Evolutionary conservation across 1,140 invertebrate genomes (phyloP).

Genomic region (Formica exsecta): DNA sequence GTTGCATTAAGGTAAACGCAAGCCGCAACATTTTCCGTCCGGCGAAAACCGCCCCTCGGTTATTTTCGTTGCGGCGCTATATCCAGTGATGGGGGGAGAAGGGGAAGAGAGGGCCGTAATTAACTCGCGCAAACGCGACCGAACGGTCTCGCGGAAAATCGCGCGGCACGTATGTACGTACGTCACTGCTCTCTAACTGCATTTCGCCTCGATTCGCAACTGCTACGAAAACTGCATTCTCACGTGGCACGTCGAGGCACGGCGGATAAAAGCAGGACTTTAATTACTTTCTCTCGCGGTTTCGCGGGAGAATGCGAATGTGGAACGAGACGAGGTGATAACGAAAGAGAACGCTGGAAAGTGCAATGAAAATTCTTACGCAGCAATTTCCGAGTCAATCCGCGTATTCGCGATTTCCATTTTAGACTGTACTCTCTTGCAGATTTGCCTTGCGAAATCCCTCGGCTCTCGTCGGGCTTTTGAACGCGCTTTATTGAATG

Average conservation of each 20-base stretch:
- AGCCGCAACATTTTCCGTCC: constrained; percentile 35
- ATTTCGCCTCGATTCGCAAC: constrained; percentile 35
- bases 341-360: neutral
- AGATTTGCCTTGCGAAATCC: constrained; percentile 23
- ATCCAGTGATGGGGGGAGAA: neutral
- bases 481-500: constrained; percentile 7
- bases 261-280: neutral
- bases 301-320: neutral
- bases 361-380: constrained; percentile 43
- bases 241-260: neutral
- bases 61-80: constrained; percentile 24
- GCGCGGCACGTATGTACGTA: constrained; percentile 12
- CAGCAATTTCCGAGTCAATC: constrained; percentile 31
- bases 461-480: neutral
- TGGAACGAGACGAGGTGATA: neutral
- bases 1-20: neutral
- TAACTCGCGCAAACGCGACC: constrained; percentile 37
- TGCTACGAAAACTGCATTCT: constrained; percentile 39
- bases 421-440: constrained; percentile 48
- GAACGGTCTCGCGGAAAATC: constrained; percentile 26
- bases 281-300: constrained; percentile 26
- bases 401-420: constrained; percentile 62
- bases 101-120: constrained; percentile 3
- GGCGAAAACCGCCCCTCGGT: constrained; percentile 2
- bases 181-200: constrained; percentile 13